Evolutionary conservation across 2,888 invertebrate genomes (phyloP).

Genomic region (Thysanoteuthis rhombus): DNA sequence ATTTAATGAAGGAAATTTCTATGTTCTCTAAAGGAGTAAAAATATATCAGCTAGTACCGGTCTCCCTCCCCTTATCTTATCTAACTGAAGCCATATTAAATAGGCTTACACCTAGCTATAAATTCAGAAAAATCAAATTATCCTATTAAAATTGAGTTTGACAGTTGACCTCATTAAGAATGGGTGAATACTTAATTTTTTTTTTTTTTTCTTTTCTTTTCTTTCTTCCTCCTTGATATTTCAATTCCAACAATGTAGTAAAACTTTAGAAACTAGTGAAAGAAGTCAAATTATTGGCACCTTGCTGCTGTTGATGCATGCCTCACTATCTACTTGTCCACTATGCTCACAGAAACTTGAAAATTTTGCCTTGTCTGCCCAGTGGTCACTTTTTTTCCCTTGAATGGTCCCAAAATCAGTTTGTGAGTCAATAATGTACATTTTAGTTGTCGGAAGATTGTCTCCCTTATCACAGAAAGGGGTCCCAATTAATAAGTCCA

Average conservation of each 20-base stretch:
- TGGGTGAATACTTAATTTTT: not conserved
- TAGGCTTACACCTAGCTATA: not conserved
- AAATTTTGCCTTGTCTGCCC: not conserved
- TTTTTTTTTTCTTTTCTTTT: not conserved
- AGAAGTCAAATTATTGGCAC: not conserved
- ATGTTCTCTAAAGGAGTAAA: not conserved
- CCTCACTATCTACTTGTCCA: not conserved
- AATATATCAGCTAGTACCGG: not conserved
- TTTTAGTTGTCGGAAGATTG: conserved; percentile 24
- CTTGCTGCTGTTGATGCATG: not conserved
- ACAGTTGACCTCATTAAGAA: not conserved
- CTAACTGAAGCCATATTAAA: not conserved
- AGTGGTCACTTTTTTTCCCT: not conserved
- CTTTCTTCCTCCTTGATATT: too few relatives aligned
- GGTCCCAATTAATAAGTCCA: conserved; percentile 17
- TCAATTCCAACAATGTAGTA: too few relatives aligned
- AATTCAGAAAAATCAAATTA: not conserved
- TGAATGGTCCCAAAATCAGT: conserved; percentile 23
- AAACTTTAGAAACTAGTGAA: not conserved
- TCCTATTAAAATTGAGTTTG: not conserved
- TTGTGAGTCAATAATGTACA: conserved; percentile 24
- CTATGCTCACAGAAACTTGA: not conserved
- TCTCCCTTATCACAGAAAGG: conserved; percentile 33
- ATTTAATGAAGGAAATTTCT: not conserved
- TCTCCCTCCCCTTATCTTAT: not conserved